These are phyloP conservation scores for Pseudomyrmex dendroicus DNA, from an alignment of 1,140 invertebrate species.

Conservation along the genomic window DNA sequence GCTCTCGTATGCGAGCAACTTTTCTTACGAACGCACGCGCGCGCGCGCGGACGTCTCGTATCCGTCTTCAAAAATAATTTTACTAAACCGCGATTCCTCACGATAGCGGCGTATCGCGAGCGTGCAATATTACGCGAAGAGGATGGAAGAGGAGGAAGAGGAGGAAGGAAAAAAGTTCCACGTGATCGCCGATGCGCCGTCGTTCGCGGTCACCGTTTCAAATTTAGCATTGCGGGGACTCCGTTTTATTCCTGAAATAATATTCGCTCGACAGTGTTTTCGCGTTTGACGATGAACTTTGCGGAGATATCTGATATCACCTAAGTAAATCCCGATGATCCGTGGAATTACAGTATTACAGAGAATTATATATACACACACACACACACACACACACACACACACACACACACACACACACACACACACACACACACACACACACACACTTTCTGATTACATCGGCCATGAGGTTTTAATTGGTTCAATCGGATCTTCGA, in stretches of 20 bases:
- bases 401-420: slow-evolving; percentile 22
- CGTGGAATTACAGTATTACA: slow-evolving; percentile 46
- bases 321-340: slow-evolving; percentile 32
- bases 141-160: too few species aligned
- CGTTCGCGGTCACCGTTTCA: not conserved
- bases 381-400: slow-evolving; percentile 8
- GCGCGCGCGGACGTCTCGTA: slow-evolving; percentile 6
- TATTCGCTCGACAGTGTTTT: slow-evolving; percentile 1
- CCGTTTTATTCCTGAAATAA: slow-evolving; percentile 7
- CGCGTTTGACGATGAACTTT: slow-evolving; percentile 33
- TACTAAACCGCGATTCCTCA: slow-evolving; percentile 39
- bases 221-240: not conserved
- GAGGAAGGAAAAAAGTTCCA: not conserved
- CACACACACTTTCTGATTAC: slow-evolving; percentile 45
- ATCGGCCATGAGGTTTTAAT: slow-evolving; percentile 46
- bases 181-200: slow-evolving; percentile 32
- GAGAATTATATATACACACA: slow-evolving; percentile 16
- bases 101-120: slow-evolving; percentile 5
- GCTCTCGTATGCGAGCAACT: slow-evolving; percentile 57
- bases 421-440: slow-evolving; percentile 3
- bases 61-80: slow-evolving; percentile 59
- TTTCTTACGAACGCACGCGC: slow-evolving; percentile 12
- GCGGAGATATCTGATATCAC: slow-evolving; percentile 37
- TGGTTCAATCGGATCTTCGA: slow-evolving; percentile 37
- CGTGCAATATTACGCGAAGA: slow-evolving; percentile 8